A percentile compares a stretch with the other conserved stretches of the same genome.
Conservation (phyloP, 2,888 invertebrate species). For the Spilosoma lubricipeda region DNA sequence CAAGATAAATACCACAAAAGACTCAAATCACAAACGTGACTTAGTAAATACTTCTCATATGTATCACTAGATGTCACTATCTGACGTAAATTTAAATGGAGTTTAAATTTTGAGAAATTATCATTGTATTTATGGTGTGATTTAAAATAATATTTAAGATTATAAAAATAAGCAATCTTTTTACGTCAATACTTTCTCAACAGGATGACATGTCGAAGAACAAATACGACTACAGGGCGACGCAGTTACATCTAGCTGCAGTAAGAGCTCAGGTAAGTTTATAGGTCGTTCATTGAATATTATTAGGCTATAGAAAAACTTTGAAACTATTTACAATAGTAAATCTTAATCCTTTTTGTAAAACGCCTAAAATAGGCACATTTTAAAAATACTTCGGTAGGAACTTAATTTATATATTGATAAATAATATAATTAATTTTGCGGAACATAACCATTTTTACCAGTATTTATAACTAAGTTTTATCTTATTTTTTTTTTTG, state of each 20-base stretch:
- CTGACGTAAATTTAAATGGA: neutral
- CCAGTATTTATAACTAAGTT: neutral
- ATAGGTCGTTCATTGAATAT: neutral
- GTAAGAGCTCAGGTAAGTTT: constrained; percentile 95
- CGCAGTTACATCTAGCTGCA: constrained; percentile 95
- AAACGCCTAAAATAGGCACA: neutral
- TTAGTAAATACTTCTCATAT: neutral
- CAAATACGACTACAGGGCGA: constrained; percentile 96
- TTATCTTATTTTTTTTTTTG: neutral
- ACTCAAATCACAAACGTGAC: too few relatives aligned
- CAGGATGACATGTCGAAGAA: constrained; percentile 98
- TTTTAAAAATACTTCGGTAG: neutral
- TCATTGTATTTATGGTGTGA: neutral
- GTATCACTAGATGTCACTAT: constrained; percentile 10
- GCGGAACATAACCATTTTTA: neutral
- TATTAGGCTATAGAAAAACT: neutral
- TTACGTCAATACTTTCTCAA: constrained; percentile 13
- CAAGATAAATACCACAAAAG: neutral
- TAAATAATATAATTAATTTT: neutral
- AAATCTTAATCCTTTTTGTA: neutral
- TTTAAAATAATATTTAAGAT: neutral
- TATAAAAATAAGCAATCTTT: neutral
- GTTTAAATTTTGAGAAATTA: neutral
- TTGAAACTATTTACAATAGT: neutral
- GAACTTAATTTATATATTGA: neutral